Evolutionary conservation across 1,140 invertebrate species (phyloP).

Genomic region (Lethrus apterus): DNA sequence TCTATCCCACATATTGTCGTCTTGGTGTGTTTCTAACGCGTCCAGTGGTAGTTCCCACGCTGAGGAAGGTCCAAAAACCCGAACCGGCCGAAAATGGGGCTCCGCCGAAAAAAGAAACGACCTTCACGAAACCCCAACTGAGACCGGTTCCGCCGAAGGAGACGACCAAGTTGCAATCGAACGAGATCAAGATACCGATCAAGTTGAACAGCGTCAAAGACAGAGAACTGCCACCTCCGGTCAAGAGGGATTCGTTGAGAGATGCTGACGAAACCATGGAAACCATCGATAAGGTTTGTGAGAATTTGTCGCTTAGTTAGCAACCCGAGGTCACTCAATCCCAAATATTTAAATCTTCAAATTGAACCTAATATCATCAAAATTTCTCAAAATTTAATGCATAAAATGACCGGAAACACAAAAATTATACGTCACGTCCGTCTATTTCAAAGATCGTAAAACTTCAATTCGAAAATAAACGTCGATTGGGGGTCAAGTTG

Average conservation of each 20-base stretch:
- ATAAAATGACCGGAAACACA: slow-evolving; percentile 9
- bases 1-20: too few relatives aligned
- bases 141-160: slow-evolving; percentile 36
- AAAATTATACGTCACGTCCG: too few relatives aligned
- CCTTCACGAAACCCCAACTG: slow-evolving; percentile 35
- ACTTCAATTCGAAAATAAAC: too few relatives aligned
- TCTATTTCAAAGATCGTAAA: too few relatives aligned
- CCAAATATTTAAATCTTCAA: too few relatives aligned
- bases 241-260: slow-evolving; percentile 9
- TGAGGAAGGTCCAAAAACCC: slow-evolving; percentile 11
- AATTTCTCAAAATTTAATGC: slow-evolving; percentile 26
- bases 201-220: slow-evolving; percentile 34
- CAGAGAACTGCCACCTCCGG: slow-evolving; percentile 22
- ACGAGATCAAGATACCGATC: slow-evolving; percentile 32
- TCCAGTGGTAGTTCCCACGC: slow-evolving; percentile 4
- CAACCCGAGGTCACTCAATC: too few relatives aligned
- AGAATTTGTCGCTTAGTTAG: too few relatives aligned
- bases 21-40: too few relatives aligned
- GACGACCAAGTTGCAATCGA: slow-evolving; percentile 27
- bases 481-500: too few relatives aligned
- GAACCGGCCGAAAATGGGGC: slow-evolving; percentile 37
- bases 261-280: slow-evolving; percentile 14
- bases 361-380: too few relatives aligned
- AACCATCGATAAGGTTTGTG: slow-evolving; percentile 10
- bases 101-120: slow-evolving; percentile 25